Evolutionary conservation across 2,797 vertebrate species (phyloP), one percentile per base, ranked within the genome.

Genomic region (Sebastolobus altivelis): DNA sequence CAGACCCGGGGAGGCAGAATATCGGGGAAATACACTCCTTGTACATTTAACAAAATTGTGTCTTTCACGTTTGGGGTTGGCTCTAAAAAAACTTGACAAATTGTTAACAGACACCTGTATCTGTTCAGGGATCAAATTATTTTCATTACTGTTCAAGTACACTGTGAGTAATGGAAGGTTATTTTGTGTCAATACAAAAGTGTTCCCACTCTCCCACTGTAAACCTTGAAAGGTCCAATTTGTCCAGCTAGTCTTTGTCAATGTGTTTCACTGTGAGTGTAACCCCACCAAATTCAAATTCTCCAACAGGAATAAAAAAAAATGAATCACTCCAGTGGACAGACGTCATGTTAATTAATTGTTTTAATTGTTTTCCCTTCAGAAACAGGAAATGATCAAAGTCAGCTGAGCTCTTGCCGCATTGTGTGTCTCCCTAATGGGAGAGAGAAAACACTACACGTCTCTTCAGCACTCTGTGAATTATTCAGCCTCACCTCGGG

Each of bases 401-500:
- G 90, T 88, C 69, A 72, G 66, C 73, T 33, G 13, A 77, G 84
- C 80, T 82, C 22, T 80, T 31, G 77, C 76, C 14, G 22, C 74
- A 71, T 62, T 77, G 66, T 82, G 81, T 70, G 78, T 88, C 82
- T 92, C 83, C 75, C 84, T 85, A 77, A 92, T 86, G 76, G 69
- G 61, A 72, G 67, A 72, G 68, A 83, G 69, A 92, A 81, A 87
- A 84, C 86, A 81, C 81, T 72, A 65, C 79, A 76, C 38, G 60
- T 84, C 31, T 52, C 84, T 82, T 92, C 84, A 85, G 85, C 85
- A 8, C 81, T 71, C 54, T 35, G 88, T 93, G 84, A 94, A 94
- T 94, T 91, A 94, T 94, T 93, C 86, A 93, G 76, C 86, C 79
- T 63, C 84, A 90, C 91, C 93, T 91, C 83, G 12, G 88, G 93